These are phyloP conservation scores for Athalia rosae DNA, from an alignment of 2,888 invertebrate species.

Conservation along the genomic window DNA sequence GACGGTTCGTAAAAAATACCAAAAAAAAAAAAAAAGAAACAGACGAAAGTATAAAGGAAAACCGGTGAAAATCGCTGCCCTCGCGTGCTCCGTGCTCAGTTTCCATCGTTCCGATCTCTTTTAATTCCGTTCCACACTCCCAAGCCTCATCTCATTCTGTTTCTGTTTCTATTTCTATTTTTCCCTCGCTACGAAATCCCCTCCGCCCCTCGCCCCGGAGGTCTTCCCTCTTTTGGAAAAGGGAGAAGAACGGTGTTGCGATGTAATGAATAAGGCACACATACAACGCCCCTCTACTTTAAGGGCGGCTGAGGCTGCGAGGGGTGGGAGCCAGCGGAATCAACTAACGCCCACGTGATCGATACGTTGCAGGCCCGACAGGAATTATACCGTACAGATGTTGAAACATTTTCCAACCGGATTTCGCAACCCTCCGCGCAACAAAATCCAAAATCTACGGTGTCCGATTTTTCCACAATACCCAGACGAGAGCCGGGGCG, in stretches of 20 bases:
- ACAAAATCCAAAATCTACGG: neutral
- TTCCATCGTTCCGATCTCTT: neutral
- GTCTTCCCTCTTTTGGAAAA: slow-evolving; percentile 7
- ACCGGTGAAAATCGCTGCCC: too few species aligned
- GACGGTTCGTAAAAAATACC: neutral
- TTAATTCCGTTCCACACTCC: neutral
- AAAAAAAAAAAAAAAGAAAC: neutral
- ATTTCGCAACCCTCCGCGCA: slow-evolving; percentile 1
- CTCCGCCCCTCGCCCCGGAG: neutral
- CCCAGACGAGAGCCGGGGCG: neutral
- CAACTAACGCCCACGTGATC: slow-evolving; percentile 52
- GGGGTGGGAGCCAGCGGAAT: slow-evolving; percentile 39
- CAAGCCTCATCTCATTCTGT: slow-evolving; percentile 6
- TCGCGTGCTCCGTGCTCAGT: slow-evolving; percentile 42
- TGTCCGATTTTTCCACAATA: too few species aligned
- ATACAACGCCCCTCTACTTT: slow-evolving; percentile 36
- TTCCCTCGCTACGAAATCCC: neutral
- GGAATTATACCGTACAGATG: neutral
- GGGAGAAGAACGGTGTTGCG: slow-evolving; percentile 38
- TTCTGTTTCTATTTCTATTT: neutral
- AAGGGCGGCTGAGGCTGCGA: slow-evolving; percentile 27
- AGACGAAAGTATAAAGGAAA: too few species aligned
- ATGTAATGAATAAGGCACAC: slow-evolving; percentile 47
- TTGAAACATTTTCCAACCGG: slow-evolving; percentile 23
- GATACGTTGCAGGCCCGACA: slow-evolving; percentile 49